Conservation (phyloP, 2,797 vertebrate genomes). For the Cossypha polioptera region DNA sequence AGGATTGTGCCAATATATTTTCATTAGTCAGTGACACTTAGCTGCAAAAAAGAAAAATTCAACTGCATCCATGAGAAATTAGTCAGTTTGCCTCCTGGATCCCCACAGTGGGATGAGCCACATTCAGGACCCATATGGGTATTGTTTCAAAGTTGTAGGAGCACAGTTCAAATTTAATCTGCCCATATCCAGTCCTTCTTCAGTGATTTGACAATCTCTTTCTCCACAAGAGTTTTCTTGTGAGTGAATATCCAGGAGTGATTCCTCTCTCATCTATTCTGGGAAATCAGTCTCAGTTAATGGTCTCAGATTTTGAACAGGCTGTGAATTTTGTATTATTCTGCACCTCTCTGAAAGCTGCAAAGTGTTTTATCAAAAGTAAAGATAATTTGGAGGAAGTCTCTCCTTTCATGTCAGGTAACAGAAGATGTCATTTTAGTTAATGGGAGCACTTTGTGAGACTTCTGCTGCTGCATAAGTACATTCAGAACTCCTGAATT, state of each 20-base stretch:
- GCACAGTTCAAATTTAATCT: slow-evolving; percentile 43
- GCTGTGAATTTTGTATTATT: slow-evolving; percentile 8
- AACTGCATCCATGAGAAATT: slow-evolving; percentile 52
- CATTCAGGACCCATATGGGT: not conserved
- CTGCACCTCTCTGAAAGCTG: not conserved
- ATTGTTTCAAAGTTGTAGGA: slow-evolving; percentile 4
- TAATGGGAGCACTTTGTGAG: not conserved
- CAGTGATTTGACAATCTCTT: slow-evolving; percentile 43
- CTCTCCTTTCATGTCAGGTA: not conserved
- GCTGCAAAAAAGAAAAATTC: slow-evolving; percentile 49
- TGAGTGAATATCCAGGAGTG: not conserved
- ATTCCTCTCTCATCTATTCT: not conserved
- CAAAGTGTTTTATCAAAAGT: not conserved
- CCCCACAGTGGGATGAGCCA: not conserved
- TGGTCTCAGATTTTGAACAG: slow-evolving; percentile 19
- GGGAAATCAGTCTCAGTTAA: not conserved
- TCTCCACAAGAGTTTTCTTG: slow-evolving; percentile 33
- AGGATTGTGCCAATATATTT: slow-evolving; percentile 69
- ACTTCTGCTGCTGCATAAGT: not conserved
- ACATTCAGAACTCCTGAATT: not conserved
- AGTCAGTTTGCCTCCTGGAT: slow-evolving; percentile 5
- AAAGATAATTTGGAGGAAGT: not conserved
- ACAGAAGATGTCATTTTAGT: not conserved
- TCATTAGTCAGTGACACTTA: slow-evolving; percentile 73
- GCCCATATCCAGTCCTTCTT: slow-evolving; percentile 22